A percentile compares a stretch with the other conserved stretches of the same genome.
These are phyloP conservation scores for Phocides pigmalion DNA, from an alignment of 1,140 invertebrate genomes.

Conservation along the genomic window DNA sequence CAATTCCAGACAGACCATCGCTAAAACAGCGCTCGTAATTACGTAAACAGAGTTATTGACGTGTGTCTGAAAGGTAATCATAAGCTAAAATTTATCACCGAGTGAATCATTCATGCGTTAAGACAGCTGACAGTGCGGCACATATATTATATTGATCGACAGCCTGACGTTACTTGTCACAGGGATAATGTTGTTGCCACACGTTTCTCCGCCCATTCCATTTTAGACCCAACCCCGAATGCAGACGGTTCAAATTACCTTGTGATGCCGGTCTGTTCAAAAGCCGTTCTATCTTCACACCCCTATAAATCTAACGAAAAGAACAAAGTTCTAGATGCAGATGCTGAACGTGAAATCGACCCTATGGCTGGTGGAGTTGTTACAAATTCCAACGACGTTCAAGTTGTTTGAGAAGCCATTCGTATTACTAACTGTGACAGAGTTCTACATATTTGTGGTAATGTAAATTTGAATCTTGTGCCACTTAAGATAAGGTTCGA, in stretches of 20 bases:
- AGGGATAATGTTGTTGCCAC: constrained; percentile 78
- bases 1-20: constrained; percentile 1
- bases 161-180: constrained; percentile 80
- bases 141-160: constrained; percentile 83
- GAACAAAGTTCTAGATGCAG: constrained; percentile 64
- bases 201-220: constrained; percentile 36
- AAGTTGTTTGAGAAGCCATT: constrained; percentile 53
- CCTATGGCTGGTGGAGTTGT: constrained; percentile 45
- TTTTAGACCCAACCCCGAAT: constrained; percentile 31
- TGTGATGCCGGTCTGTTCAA: constrained; percentile 17
- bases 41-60: constrained; percentile 80
- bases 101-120: constrained; percentile 81
- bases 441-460: constrained; percentile 41
- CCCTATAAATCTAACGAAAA: constrained; percentile 68
- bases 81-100: constrained; percentile 82
- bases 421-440: constrained; percentile 53
- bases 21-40: constrained; percentile 69
- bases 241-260: constrained; percentile 34
- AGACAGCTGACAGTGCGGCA: constrained; percentile 80
- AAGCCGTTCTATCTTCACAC: constrained; percentile 56
- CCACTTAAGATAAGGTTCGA: constrained; percentile 30
- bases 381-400: constrained; percentile 49
- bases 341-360: constrained; percentile 49
- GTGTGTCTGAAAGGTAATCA: constrained; percentile 81
- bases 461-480: constrained; percentile 36